Percentiles rank a stretch among this genome's conserved stretches.
phyloP scores from a whole-genome alignment of 1,140 invertebrate genomes.

The Cardiocondyla obscurior region DNA sequence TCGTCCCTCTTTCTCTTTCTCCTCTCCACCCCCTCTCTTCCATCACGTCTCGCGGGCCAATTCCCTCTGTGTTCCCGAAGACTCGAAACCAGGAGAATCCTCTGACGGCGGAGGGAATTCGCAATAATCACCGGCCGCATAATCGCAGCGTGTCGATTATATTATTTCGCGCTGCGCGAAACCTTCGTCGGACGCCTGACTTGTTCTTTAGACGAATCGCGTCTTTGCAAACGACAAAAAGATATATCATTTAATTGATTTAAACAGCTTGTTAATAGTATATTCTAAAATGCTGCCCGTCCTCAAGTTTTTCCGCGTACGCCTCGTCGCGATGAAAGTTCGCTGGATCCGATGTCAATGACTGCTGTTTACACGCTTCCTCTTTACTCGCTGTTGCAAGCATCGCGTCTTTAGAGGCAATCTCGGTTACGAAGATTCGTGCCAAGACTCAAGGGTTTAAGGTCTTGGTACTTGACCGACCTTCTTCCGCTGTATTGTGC shows the following conservation, averaged over 20 bases:
- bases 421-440: constrained; percentile 26
- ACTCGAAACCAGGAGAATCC: constrained; percentile 60
- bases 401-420: constrained; percentile 21
- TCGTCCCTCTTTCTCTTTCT: neutral
- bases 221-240: neutral
- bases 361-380: constrained; percentile 35
- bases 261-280: neutral
- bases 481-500: constrained; percentile 5
- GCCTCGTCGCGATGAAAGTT: constrained; percentile 14
- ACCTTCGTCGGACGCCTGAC: neutral
- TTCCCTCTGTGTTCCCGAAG: constrained; percentile 47
- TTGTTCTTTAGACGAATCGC: neutral
- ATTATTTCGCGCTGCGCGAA: constrained; percentile 17
- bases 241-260: neutral
- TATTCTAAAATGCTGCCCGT: neutral
- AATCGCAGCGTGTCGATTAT: constrained; percentile 27
- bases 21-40: too few relatives aligned
- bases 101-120: constrained; percentile 30
- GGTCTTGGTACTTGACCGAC: constrained; percentile 26
- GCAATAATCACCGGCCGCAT: constrained; percentile 21
- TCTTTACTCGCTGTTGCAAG: constrained; percentile 21
- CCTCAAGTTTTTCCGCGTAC: neutral
- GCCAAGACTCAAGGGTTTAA: constrained; percentile 47
- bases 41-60: constrained; percentile 28
- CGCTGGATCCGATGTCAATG: neutral